Evolutionary conservation across 1,140 invertebrate species (phyloP).

Genomic region (Archivesica marissinica): DNA sequence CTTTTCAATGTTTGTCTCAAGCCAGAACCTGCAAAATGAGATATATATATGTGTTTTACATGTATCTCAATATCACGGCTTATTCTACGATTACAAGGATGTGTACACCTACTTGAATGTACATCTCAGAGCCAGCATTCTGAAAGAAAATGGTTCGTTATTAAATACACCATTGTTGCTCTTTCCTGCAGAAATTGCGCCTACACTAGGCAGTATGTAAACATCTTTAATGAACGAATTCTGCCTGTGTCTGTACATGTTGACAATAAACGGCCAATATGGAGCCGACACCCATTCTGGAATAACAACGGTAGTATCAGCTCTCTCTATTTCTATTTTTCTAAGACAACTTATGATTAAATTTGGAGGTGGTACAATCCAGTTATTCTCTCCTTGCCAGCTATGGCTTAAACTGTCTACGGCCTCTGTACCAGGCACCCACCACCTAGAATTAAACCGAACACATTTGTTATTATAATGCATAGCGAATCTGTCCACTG

Average conservation of each 20-base stretch:
- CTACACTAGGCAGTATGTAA: neutral
- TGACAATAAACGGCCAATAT: neutral
- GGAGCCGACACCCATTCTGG: neutral
- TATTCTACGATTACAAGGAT: too few species aligned
- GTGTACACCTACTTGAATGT: too few species aligned
- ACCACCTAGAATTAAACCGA: constrained; percentile 53
- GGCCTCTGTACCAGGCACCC: constrained; percentile 45
- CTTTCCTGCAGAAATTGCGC: neutral
- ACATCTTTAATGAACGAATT: neutral
- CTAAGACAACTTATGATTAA: constrained; percentile 37
- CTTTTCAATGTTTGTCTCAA: neutral
- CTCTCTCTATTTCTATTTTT: constrained; percentile 34
- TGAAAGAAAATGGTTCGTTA: neutral
- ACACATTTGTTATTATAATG: constrained; percentile 57
- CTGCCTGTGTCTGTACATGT: neutral
- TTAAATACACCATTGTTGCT: constrained; percentile 46
- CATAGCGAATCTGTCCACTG: constrained; percentile 55
- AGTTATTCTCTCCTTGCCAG: constrained; percentile 60
- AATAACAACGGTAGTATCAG: neutral
- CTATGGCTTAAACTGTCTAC: constrained; percentile 37
- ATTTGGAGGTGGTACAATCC: constrained; percentile 61
- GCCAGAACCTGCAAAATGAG: constrained; percentile 37
- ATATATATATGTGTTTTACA: too few species aligned
- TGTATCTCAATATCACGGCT: too few species aligned
- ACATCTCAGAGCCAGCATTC: constrained; percentile 31